Percentiles rank a stretch among this genome's conserved stretches.
Conservation (phyloP, 2,797 vertebrate genomes). For the Zalophus californianus region DNA sequence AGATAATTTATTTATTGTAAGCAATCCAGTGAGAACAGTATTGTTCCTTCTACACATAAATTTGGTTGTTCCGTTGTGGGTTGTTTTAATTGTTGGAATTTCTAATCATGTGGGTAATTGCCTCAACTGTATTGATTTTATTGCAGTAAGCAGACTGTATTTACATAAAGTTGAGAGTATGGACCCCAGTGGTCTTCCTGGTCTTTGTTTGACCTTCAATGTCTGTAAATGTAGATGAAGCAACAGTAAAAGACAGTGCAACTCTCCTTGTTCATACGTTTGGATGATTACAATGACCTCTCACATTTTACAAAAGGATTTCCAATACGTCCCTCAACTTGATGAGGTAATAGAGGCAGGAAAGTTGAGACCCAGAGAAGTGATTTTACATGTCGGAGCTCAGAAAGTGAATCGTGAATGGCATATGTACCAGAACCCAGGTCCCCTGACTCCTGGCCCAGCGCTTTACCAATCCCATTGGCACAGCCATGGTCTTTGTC, state of each 20-base stretch:
- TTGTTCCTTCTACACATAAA: neutral
- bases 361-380: neutral
- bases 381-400: neutral
- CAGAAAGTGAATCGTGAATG: neutral
- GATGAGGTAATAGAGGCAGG: neutral
- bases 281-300: neutral
- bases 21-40: neutral
- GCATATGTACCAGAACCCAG: neutral
- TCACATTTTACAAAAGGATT: neutral
- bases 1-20: constrained; percentile 12
- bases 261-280: neutral
- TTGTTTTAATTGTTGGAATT: neutral
- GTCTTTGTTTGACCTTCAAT: neutral
- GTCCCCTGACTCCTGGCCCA: neutral
- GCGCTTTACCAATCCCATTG: neutral
- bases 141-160: neutral
- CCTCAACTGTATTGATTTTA: neutral
- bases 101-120: neutral
- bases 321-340: neutral
- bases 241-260: neutral
- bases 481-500: too few relatives aligned
- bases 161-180: neutral
- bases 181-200: neutral
- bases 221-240: neutral
- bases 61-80: neutral